Percentiles rank a stretch among this genome's conserved stretches.
These are phyloP conservation scores for Tetragnatha montana DNA, from an alignment of 2,888 invertebrate species.

Conservation along the genomic window DNA sequence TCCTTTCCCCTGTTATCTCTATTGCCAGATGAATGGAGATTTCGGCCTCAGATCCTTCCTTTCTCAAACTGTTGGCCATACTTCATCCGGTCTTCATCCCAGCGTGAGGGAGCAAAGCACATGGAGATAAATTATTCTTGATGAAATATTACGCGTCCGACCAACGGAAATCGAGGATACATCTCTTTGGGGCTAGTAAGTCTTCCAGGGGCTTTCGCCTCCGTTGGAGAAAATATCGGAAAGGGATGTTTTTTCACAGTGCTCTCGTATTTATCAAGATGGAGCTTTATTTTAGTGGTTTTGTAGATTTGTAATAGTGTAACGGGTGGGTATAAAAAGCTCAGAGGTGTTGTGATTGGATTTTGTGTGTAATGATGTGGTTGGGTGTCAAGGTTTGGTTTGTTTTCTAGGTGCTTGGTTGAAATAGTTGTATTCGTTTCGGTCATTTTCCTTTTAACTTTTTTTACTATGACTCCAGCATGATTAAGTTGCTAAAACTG, in stretches of 20 bases:
- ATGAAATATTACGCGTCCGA: constrained; percentile 44
- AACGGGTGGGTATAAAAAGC: too few species aligned
- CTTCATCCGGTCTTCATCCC: neutral
- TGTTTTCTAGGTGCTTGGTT: too few species aligned
- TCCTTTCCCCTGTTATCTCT: neutral
- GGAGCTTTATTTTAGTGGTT: too few species aligned
- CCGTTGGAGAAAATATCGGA: neutral
- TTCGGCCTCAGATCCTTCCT: neutral
- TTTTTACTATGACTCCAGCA: too few species aligned
- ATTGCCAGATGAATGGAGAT: neutral
- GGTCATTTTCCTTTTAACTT: too few species aligned
- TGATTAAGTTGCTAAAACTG: too few species aligned
- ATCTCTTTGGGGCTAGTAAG: constrained; percentile 7
- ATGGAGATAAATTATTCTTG: constrained; percentile 46
- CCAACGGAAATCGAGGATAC: constrained; percentile 34
- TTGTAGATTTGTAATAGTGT: too few species aligned
- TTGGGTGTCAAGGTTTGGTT: too few species aligned
- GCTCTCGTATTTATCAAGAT: too few species aligned
- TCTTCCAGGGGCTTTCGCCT: neutral
- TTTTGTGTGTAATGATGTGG: too few species aligned
- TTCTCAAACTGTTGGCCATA: neutral
- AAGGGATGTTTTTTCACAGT: neutral
- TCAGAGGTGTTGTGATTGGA: too few species aligned
- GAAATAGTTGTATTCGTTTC: too few species aligned
- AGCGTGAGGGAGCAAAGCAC: constrained; percentile 2